A percentile compares a stretch with the other conserved stretches of the same genome.
Evolutionary conservation across 1,140 invertebrate genomes (phyloP).

Genomic region (Grapholita molesta): DNA sequence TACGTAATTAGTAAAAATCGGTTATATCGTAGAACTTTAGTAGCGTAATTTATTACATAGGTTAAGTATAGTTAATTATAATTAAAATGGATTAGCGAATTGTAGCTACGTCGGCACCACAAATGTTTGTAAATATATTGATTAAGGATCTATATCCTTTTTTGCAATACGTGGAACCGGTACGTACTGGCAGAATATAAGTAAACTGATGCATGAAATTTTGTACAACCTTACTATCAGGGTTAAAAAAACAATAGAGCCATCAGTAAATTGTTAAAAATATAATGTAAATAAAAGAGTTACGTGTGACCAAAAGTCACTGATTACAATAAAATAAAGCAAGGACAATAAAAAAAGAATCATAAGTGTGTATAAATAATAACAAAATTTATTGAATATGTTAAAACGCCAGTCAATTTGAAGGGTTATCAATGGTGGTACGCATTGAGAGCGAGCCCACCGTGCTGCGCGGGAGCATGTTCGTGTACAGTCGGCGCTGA

Average conservation of each 20-base stretch:
- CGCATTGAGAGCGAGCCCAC: conserved; percentile 23
- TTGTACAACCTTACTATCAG: no score
- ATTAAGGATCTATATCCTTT: no score
- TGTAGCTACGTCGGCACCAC: no score
- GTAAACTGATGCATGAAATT: no score
- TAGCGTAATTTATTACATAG: background rate
- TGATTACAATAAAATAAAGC: background rate
- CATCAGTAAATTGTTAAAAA: no score
- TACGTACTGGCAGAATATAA: no score
- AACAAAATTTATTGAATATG: conserved; percentile 37
- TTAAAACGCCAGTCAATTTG: background rate
- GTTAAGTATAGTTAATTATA: background rate
- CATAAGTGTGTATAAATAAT: conserved; percentile 36
- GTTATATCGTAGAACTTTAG: background rate
- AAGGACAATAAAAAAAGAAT: background rate
- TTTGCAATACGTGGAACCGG: no score
- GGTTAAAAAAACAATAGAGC: no score
- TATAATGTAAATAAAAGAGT: no score
- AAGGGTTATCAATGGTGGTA: conserved; percentile 39
- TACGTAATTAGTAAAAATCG: background rate
- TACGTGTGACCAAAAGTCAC: no score
- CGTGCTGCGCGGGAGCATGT: conserved; percentile 26
- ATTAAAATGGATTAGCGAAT: background rate
- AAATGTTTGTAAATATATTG: background rate
- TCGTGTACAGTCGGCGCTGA: conserved; percentile 40